phyloP scores from a whole-genome alignment of 1,140 invertebrate species.

The Drosophila trapezifrons region DNA sequence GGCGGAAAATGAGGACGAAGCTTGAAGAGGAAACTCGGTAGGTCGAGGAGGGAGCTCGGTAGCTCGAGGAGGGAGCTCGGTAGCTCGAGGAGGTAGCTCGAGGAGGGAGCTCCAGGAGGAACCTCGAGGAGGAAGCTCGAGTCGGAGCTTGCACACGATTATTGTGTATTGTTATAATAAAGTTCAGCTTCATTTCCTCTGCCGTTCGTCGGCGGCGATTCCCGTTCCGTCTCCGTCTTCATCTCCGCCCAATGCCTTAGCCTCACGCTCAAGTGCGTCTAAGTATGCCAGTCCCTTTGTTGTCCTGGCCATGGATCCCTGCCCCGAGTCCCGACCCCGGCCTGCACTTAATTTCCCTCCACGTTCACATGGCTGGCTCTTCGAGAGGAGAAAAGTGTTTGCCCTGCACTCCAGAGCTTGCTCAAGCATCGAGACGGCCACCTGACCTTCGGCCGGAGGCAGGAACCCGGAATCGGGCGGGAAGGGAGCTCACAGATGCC shows the following conservation, averaged over 20 bases:
- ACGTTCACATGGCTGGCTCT: conserved; percentile 52
- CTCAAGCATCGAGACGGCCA: conserved; percentile 36
- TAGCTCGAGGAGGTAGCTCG: too few species aligned
- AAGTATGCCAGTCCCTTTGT: conserved; percentile 61
- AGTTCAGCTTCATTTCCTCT: conserved; percentile 77
- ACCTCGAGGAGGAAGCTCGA: conserved; percentile 17
- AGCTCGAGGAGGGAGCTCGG: too few species aligned
- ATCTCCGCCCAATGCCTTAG: background rate
- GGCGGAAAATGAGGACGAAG: conserved; percentile 19
- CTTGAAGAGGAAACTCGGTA: too few species aligned
- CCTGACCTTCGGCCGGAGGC: conserved; percentile 41
- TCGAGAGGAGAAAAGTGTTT: conserved; percentile 57
- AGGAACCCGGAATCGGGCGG: conserved; percentile 1
- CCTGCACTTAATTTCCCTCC: conserved; percentile 74
- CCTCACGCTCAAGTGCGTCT: conserved; percentile 37
- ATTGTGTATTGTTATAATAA: conserved; percentile 77
- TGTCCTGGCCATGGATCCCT: conserved; percentile 38
- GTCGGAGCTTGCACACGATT: conserved; percentile 51
- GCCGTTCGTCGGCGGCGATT: conserved; percentile 33
- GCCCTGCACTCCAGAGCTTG: conserved; percentile 59
- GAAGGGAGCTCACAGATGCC: too few species aligned
- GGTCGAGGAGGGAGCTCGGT: too few species aligned
- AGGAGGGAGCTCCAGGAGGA: too few species aligned
- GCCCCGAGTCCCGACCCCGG: conserved; percentile 10
- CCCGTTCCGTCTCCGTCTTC: background rate